Evolutionary conservation across 2,888 invertebrate genomes (phyloP), one percentile per base, ranked within the genome.

Genomic region (Herminia tarsipennalis): DNA sequence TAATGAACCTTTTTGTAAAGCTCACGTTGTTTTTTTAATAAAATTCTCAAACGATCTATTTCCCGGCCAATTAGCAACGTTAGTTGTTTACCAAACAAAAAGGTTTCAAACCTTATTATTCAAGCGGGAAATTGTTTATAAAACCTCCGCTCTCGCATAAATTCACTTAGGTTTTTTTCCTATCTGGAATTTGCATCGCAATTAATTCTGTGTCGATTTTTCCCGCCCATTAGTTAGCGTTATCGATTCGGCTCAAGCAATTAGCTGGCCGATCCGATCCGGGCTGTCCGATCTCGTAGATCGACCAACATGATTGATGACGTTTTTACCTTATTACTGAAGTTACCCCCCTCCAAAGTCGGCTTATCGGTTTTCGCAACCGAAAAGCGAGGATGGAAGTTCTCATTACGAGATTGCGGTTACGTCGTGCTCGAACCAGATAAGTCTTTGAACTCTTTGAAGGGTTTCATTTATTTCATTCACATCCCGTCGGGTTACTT

Each of bases 221-320:
- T 80, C 72, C 70, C 71, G 71, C 61, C 74, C 77, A 83, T 83
- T 82, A 77, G 74, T 78, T 75, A 77, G 58, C 67, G 73, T 73
- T 76, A 83, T 83, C 83, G 80, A 78, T 80, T 78, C 71, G 70
- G 70, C 76, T 71, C 70, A 73, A 68, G 84, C 83, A 83, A 88
- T 88, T 88, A 87, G 81, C 72, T 73, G 70, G 59, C 62, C 59
- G 76, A 74, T 73, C 72, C 63, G 73, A 77, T 75, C 68, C 62
- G 62, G 35, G 44, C 65, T 57, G 59, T 55, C 68, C 58, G 70
- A 77, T 70, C 70, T 71, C 62, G 5, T 32, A 50, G 58, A 58
- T 38, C 52, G 38, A 49, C 71, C 72, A 78, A 76, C 83, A 85
- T 89, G 89, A 89, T 88, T 86, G 87, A 89, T 89, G 84, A 60